A percentile compares a stretch with the other conserved stretches of the same genome.
phyloP scores from a whole-genome alignment of 2,888 invertebrate species.

The Agelastica alni region DNA sequence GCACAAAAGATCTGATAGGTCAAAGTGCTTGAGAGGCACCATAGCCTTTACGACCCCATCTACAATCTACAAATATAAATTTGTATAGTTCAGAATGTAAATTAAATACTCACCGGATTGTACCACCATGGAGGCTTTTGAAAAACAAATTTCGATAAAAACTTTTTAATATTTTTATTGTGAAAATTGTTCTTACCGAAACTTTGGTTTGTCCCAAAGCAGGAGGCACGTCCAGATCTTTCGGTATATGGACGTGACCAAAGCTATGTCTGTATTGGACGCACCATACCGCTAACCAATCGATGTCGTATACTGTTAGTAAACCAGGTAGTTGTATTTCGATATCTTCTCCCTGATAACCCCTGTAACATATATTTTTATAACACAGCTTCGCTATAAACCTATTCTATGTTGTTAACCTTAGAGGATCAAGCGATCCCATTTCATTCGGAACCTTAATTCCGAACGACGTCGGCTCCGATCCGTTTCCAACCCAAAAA shows the following conservation, averaged over 20 bases:
- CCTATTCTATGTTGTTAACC: constrained; percentile 2
- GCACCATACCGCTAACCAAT: constrained; percentile 92
- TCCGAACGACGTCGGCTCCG: constrained; percentile 79
- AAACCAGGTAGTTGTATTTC: constrained; percentile 85
- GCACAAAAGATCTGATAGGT: too few relatives aligned
- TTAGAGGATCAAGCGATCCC: constrained; percentile 78
- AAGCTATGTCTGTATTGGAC: constrained; percentile 89
- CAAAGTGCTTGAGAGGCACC: too few relatives aligned
- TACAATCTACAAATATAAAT: too few relatives aligned
- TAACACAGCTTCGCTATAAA: neutral
- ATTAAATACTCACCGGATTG: constrained; percentile 91
- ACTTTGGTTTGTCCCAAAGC: constrained; percentile 89
- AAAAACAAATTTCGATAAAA: constrained; percentile 2
- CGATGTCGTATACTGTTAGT: constrained; percentile 86
- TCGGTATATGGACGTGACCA: constrained; percentile 86
- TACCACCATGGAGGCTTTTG: constrained; percentile 96
- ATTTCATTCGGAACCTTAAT: constrained; percentile 88
- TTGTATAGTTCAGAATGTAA: too few relatives aligned
- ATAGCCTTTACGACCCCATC: too few relatives aligned
- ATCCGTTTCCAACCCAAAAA: constrained; percentile 92
- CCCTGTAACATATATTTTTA: too few relatives aligned
- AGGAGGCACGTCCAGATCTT: constrained; percentile 87
- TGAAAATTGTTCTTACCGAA: constrained; percentile 67
- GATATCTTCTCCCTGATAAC: constrained; percentile 90
- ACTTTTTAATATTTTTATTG: neutral